Percentiles rank a stretch among this genome's conserved stretches.
phyloP scores from a whole-genome alignment of 2,113 vertebrate species.

The Sclerurus mexicanus region DNA sequence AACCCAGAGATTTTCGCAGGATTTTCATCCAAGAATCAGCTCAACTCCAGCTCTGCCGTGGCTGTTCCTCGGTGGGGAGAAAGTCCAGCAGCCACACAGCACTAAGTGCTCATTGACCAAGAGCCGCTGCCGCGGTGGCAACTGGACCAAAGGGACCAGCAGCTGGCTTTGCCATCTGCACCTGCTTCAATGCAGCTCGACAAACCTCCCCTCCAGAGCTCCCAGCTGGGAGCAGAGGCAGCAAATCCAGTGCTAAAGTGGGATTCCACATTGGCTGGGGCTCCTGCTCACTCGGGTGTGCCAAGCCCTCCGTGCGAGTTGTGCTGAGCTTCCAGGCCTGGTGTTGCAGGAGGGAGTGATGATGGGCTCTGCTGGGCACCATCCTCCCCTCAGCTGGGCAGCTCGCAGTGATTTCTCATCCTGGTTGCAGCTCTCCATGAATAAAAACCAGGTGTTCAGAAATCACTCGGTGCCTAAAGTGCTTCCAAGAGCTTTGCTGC shows the following conservation, averaged over 20 bases:
- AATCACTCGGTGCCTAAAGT: rapidly evolving
- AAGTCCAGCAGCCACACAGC: background rate
- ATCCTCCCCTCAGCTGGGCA: background rate
- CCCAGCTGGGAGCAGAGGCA: background rate
- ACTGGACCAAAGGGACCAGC: background rate
- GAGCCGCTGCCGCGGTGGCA: background rate
- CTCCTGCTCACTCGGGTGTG: background rate
- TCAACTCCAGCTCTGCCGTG: background rate
- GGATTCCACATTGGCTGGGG: background rate
- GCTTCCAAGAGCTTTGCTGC: background rate
- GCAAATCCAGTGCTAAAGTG: rapidly evolving
- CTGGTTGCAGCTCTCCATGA: background rate
- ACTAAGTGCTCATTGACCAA: background rate
- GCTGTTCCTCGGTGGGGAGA: background rate
- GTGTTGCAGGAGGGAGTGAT: background rate
- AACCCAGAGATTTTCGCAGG: background rate
- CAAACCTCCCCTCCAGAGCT: background rate
- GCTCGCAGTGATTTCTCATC: background rate
- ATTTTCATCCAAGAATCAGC: background rate
- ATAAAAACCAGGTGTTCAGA: background rate
- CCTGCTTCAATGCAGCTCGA: background rate
- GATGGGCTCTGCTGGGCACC: background rate
- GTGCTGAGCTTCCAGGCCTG: background rate
- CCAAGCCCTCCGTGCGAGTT: rapidly evolving
- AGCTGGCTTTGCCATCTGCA: conserved; percentile 1